phyloP scores from a whole-genome alignment of 2,797 vertebrate species.

The Saxicola maurus region DNA sequence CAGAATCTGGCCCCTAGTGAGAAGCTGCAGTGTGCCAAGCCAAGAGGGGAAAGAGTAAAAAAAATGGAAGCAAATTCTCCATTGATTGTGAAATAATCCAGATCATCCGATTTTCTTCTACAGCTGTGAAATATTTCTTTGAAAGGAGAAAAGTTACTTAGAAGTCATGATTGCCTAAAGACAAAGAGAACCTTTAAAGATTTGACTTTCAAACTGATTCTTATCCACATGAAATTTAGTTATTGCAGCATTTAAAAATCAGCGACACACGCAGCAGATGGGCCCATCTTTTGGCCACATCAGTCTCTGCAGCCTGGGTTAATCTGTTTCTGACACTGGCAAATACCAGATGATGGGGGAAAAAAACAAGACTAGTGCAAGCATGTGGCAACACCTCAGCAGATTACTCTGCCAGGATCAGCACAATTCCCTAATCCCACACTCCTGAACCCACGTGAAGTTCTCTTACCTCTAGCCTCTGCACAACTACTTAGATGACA shows the following conservation, averaged over 20 bases:
- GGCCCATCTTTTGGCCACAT: neutral
- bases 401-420: neutral
- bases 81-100: neutral
- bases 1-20: neutral
- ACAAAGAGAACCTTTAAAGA: neutral
- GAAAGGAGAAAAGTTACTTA: neutral
- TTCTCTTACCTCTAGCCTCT: neutral
- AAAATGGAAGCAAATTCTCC: neutral
- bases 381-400: neutral
- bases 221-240: neutral
- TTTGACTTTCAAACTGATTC: neutral
- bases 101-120: neutral
- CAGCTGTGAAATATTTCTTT: neutral
- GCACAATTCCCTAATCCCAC: neutral
- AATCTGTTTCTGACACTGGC: neutral
- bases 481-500: neutral
- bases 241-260: neutral
- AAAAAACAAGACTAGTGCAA: accelerated
- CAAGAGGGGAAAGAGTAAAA: neutral
- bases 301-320: neutral
- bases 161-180: neutral
- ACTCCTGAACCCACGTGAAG: neutral
- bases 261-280: neutral
- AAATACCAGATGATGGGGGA: neutral
- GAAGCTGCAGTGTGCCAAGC: neutral